Percentiles rank a stretch among this genome's conserved stretches.
Conservation (phyloP, 2,888 invertebrate species). For the Drosophila algonquin region DNA sequence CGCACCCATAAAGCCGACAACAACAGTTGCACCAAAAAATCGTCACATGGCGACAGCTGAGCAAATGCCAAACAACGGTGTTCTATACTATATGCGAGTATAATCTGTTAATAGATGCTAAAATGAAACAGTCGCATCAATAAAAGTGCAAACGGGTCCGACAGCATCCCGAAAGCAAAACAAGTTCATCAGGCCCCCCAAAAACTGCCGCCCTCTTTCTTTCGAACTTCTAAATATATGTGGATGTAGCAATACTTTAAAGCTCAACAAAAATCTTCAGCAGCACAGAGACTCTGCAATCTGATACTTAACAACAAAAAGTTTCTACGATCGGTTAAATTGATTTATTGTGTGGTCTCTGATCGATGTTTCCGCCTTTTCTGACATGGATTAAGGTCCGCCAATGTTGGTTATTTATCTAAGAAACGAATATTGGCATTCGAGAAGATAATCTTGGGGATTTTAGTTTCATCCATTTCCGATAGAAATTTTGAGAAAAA, state of each 20-base stretch:
- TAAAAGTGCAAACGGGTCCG: slow-evolving; percentile 32
- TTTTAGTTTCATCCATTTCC: no score
- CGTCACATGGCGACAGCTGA: slow-evolving; percentile 27
- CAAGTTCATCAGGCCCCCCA: slow-evolving; percentile 16
- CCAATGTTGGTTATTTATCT: neutral
- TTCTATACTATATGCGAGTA: slow-evolving; percentile 28
- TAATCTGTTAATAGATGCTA: slow-evolving; percentile 50
- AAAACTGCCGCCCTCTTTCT: slow-evolving; percentile 11
- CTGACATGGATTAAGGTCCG: neutral
- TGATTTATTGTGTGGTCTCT: neutral
- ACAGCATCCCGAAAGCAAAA: slow-evolving; percentile 25
- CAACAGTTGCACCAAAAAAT: slow-evolving; percentile 9
- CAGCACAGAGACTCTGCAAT: neutral
- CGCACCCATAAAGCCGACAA: slow-evolving; percentile 33
- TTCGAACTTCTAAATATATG: neutral
- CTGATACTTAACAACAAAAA: no score
- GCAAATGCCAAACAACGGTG: slow-evolving; percentile 39
- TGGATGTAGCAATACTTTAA: neutral
- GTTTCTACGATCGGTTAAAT: neutral
- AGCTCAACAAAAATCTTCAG: neutral
- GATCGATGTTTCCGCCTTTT: neutral
- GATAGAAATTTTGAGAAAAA: no score
- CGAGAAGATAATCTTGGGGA: neutral
- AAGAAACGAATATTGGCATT: neutral
- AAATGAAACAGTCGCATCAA: slow-evolving; percentile 47